These are phyloP conservation scores for Drosophila tripunctata DNA, from an alignment of 2,888 invertebrate species.

Conservation along the genomic window DNA sequence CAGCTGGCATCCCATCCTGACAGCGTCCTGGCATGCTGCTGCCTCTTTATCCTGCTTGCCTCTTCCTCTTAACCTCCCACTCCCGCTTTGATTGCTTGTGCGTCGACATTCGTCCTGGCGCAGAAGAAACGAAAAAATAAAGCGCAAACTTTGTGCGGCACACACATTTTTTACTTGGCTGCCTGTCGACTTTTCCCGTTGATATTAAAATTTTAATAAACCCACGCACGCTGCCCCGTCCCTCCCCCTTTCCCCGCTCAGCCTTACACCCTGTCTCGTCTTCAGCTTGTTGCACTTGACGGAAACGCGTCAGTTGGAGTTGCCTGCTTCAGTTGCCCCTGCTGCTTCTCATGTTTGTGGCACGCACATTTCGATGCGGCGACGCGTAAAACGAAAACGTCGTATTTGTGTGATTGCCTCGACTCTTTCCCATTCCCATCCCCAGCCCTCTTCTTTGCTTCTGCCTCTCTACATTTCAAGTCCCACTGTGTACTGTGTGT, in stretches of 20 bases:
- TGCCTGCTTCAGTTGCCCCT: constrained; percentile 12
- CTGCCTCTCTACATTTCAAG: background rate
- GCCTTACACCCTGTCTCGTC: constrained; percentile 16
- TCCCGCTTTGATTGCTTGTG: constrained; percentile 63
- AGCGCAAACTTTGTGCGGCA: constrained; percentile 62
- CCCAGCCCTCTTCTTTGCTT: background rate
- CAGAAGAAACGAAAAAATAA: constrained; percentile 2
- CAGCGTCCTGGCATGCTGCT: constrained; percentile 31
- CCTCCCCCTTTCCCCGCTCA: background rate
- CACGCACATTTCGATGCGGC: constrained; percentile 77
- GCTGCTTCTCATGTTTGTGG: constrained; percentile 40
- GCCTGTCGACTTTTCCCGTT: constrained; percentile 73
- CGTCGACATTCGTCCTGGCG: constrained; percentile 66
- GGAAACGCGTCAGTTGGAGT: constrained; percentile 73
- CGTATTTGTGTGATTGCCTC: constrained; percentile 70
- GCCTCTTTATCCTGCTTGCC: background rate
- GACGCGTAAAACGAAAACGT: constrained; percentile 74
- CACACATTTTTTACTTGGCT: constrained; percentile 77
- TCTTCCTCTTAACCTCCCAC: background rate
- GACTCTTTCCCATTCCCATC: constrained; percentile 1
- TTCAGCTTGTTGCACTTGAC: constrained; percentile 76
- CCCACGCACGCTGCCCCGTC: constrained; percentile 59
- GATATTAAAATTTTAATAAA: constrained; percentile 80
- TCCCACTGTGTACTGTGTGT: no score
- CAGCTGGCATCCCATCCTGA: constrained; percentile 22